Percentiles rank a stretch among this genome's conserved stretches.
phyloP scores from a whole-genome alignment of 2,888 invertebrate genomes.

The Drosophila hamatofila region DNA sequence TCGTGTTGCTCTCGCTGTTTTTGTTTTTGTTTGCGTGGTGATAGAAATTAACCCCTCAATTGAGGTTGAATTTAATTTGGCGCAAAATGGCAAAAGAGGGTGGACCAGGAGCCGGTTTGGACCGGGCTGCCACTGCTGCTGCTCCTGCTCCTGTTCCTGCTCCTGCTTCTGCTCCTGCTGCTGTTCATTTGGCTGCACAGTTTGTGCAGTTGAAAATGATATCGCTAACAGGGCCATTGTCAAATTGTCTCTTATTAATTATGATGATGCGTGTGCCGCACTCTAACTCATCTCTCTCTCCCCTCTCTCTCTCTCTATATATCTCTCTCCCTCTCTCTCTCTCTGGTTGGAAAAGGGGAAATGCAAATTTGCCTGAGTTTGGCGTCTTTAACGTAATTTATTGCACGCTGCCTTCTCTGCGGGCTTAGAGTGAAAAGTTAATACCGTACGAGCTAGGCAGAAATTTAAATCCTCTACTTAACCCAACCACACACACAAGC shows the following conservation, averaged over 20 bases:
- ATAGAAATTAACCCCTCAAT: slow-evolving; percentile 85
- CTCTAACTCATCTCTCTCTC: neutral
- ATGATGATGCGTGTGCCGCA: slow-evolving; percentile 76
- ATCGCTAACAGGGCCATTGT: slow-evolving; percentile 80
- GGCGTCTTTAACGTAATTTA: slow-evolving; percentile 78
- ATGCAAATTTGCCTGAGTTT: slow-evolving; percentile 76
- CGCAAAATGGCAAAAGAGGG: slow-evolving; percentile 81
- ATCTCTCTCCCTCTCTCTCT: neutral
- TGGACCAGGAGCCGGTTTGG: slow-evolving; percentile 15
- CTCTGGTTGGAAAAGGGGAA: neutral
- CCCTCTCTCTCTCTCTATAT: neutral
- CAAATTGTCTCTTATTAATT: slow-evolving; percentile 83
- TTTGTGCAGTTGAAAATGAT: slow-evolving; percentile 69
- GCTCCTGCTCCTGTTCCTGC: slow-evolving; percentile 48
- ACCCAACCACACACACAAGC: slow-evolving; percentile 25
- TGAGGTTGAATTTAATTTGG: slow-evolving; percentile 86
- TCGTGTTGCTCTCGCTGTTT: slow-evolving; percentile 2
- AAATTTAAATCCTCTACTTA: slow-evolving; percentile 54
- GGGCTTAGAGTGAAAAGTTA: slow-evolving; percentile 76
- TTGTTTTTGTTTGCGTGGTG: slow-evolving; percentile 81
- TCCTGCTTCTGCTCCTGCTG: neutral
- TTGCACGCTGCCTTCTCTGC: slow-evolving; percentile 54
- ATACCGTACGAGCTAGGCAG: slow-evolving; percentile 55
- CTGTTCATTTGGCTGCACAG: slow-evolving; percentile 67
- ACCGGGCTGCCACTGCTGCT: slow-evolving; percentile 10